Evolutionary conservation across 2,797 vertebrate genomes (phyloP).

Genomic region (Protosalanx chinensis): DNA sequence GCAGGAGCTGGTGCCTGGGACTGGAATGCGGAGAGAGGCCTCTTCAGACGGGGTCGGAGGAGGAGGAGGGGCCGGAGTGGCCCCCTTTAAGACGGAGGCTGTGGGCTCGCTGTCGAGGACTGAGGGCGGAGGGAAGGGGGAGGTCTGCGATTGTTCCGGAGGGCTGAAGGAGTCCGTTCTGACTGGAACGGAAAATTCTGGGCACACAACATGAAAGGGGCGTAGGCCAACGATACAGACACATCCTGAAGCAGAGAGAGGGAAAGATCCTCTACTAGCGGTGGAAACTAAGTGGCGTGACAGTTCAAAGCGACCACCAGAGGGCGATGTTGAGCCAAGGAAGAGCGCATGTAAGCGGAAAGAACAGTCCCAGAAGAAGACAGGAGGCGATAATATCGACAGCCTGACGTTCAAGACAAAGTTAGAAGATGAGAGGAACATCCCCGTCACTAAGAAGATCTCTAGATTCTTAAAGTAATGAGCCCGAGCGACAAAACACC

Average conservation of each 20-base stretch:
- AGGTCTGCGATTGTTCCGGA: slow-evolving; percentile 37
- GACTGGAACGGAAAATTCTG: slow-evolving; percentile 63
- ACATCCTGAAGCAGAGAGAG: background rate
- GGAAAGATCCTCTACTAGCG: background rate
- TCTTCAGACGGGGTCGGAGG: background rate
- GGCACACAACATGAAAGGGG: slow-evolving; percentile 52
- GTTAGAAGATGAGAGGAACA: slow-evolving; percentile 4
- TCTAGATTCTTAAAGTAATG: too few relatives aligned
- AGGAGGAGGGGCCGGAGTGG: background rate
- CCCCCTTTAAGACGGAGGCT: background rate
- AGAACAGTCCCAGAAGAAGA: slow-evolving; percentile 25
- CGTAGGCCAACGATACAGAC: slow-evolving; percentile 10
- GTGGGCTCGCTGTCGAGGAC: slow-evolving; percentile 2
- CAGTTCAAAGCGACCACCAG: slow-evolving; percentile 48
- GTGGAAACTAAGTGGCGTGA: background rate
- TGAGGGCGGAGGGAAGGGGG: background rate
- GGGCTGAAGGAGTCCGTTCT: slow-evolving; percentile 44
- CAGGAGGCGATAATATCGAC: background rate
- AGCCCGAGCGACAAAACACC: too few relatives aligned
- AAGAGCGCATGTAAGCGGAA: slow-evolving; percentile 12
- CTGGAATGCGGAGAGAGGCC: background rate
- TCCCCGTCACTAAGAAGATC: slow-evolving; percentile 4
- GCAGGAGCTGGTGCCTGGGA: background rate
- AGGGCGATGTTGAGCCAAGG: slow-evolving; percentile 30
- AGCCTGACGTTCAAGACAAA: background rate